A percentile compares a stretch with the other conserved stretches of the same genome.
Evolutionary conservation across 2,113 vertebrate genomes (phyloP).

Genomic region (Paracyprichromis sp.): DNA sequence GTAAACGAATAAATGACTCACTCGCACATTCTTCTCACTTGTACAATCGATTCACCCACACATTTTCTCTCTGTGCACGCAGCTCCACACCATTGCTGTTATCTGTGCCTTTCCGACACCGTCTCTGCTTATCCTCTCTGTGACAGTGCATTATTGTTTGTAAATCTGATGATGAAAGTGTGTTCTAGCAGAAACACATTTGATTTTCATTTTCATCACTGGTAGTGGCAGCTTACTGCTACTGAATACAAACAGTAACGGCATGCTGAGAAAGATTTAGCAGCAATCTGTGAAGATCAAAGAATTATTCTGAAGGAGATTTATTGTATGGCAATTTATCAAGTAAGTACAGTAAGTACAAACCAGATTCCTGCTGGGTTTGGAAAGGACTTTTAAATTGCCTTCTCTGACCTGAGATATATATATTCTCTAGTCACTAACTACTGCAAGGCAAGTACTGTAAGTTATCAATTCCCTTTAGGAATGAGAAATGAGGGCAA

Average conservation of each 20-base stretch:
- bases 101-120: background rate
- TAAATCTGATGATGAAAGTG: background rate
- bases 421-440: background rate
- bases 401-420: background rate
- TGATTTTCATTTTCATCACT: background rate
- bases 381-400: background rate
- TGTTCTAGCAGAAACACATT: background rate
- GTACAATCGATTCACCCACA: background rate
- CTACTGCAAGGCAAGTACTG: background rate
- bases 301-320: background rate
- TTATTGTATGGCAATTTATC: background rate
- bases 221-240: background rate
- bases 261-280: background rate
- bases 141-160: background rate
- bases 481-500: slow-evolving; percentile 58
- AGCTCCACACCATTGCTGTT: background rate
- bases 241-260: background rate
- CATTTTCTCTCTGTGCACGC: background rate
- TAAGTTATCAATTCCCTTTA: slow-evolving; percentile 31
- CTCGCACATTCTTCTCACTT: background rate
- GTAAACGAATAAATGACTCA: background rate
- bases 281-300: background rate
- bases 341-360: background rate
- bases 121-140: background rate
- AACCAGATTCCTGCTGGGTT: background rate